phyloP scores from a whole-genome alignment of 2,113 vertebrate species.

The Rhinolophus ferrumequinum region DNA sequence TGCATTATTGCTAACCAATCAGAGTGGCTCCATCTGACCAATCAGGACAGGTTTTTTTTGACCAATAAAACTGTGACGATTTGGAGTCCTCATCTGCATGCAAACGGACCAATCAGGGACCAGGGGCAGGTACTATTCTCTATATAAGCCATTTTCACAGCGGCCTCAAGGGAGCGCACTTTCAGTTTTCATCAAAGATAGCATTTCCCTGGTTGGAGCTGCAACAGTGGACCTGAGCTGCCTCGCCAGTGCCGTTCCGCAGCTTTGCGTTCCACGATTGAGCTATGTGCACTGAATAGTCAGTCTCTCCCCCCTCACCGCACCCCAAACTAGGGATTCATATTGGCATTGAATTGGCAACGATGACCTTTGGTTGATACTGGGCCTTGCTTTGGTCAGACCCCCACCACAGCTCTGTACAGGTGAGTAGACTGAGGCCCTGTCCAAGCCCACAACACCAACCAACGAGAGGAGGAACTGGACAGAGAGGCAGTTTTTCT shows the following conservation, averaged over 20 bases:
- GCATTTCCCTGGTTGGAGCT: neutral
- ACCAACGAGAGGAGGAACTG: neutral
- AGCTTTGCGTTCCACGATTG: neutral
- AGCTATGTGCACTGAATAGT: too few relatives aligned
- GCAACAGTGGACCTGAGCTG: neutral
- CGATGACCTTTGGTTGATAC: neutral
- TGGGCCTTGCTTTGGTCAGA: too few relatives aligned
- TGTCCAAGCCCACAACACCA: fast-evolving
- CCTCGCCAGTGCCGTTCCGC: neutral
- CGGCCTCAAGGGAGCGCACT: neutral
- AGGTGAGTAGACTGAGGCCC: neutral
- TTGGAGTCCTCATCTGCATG: neutral
- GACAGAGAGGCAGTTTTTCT: neutral
- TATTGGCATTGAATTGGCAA: neutral
- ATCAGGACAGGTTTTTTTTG: neutral
- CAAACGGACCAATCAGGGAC: neutral
- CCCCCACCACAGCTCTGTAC: neutral
- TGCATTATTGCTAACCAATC: neutral
- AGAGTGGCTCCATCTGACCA: neutral
- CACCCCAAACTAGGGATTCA: neutral
- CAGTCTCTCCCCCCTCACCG: too few relatives aligned
- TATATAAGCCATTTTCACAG: neutral
- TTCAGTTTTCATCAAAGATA: neutral
- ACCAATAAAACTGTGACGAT: neutral
- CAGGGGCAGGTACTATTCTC: neutral